phyloP scores from a whole-genome alignment of 2,888 invertebrate species.

The Globia sparganii region DNA sequence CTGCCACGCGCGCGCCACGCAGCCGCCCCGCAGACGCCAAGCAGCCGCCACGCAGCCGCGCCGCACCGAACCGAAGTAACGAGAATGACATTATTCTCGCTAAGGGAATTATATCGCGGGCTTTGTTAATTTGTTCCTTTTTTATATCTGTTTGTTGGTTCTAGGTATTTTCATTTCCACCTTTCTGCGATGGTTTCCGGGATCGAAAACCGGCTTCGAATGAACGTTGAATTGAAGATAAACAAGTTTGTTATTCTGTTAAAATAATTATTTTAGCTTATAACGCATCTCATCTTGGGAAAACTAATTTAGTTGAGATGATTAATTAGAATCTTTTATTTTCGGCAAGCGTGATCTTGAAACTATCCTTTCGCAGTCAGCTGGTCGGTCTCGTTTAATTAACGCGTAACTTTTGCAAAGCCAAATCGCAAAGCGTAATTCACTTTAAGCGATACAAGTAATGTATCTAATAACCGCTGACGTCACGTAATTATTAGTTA shows the following conservation, averaged over 20 bases:
- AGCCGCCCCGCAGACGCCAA: not conserved
- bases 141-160: constrained; percentile 21
- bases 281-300: not conserved
- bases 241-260: not conserved
- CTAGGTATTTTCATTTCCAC: constrained; percentile 28
- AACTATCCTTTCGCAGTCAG: not conserved
- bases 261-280: not conserved
- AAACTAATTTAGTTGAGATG: not conserved
- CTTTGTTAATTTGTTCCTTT: constrained; percentile 50
- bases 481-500: constrained; percentile 65
- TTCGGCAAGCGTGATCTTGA: not conserved
- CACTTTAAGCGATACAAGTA: not conserved
- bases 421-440: too few species aligned
- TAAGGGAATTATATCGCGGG: constrained; percentile 41
- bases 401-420: not conserved
- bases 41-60: constrained; percentile 8
- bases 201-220: constrained; percentile 1
- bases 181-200: constrained; percentile 10
- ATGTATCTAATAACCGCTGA: constrained; percentile 38
- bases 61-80: constrained; percentile 15
- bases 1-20: not conserved
- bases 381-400: not conserved
- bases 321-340: not conserved
- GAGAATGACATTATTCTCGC: constrained; percentile 31
- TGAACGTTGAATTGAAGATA: constrained; percentile 1